A percentile compares a stretch with the other conserved stretches of the same genome.
These are phyloP conservation scores for Leptinotarsa undecemlineata DNA, from an alignment of 1,140 invertebrate species.

Conservation along the genomic window DNA sequence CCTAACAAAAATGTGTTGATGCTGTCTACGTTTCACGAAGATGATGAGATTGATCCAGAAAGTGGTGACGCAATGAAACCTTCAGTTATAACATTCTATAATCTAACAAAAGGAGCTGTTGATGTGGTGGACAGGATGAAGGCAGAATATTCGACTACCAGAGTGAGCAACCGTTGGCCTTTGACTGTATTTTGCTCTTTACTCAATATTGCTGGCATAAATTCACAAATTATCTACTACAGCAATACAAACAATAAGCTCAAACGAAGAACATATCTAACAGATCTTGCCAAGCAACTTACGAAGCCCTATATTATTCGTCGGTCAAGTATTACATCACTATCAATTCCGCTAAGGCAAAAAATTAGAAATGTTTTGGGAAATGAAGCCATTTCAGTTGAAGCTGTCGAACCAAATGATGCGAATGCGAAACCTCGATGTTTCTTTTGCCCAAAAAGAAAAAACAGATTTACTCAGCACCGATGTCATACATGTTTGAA, in stretches of 20 bases:
- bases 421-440: constrained; percentile 4
- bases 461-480: constrained; percentile 25
- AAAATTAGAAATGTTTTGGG: background rate
- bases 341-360: background rate
- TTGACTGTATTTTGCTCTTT: constrained; percentile 10
- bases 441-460: constrained; percentile 17
- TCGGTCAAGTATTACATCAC: background rate
- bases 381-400: background rate
- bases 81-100: background rate
- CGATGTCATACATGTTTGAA: constrained; percentile 1
- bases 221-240: constrained; percentile 9
- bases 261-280: constrained; percentile 1
- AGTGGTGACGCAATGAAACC: constrained; percentile 15
- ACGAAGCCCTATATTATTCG: background rate
- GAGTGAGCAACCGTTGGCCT: background rate
- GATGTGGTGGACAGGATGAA: background rate
- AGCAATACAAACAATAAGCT: background rate
- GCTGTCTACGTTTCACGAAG: constrained; percentile 46
- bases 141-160: constrained; percentile 2
- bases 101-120: constrained; percentile 1
- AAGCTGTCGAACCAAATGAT: background rate
- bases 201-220: constrained; percentile 16
- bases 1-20: constrained; percentile 37
- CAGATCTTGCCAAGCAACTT: constrained; percentile 11
- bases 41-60: constrained; percentile 31